Conservation (phyloP, 2,113 vertebrate species). For the Cyprinodon brontotheroides region DNA sequence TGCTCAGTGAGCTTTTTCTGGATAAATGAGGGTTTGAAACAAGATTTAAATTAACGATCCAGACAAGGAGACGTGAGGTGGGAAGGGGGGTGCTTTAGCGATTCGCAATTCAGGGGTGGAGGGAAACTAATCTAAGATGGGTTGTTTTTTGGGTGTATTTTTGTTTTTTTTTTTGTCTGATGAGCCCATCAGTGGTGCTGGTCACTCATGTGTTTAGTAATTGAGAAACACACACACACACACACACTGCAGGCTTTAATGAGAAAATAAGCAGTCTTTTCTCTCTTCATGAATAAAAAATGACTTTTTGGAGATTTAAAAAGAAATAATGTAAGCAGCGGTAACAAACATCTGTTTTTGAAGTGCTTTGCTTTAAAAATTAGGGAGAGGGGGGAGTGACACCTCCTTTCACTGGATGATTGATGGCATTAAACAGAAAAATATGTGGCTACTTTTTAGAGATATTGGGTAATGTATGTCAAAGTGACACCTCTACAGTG, state of each 20-base stretch:
- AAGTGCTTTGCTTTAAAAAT: constrained; percentile 39
- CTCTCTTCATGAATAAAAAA: constrained; percentile 63
- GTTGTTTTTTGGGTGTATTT: not conserved
- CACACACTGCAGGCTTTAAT: constrained; percentile 57
- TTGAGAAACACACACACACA: constrained; percentile 42
- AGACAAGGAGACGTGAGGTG: constrained; percentile 1
- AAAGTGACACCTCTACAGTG: constrained; percentile 20
- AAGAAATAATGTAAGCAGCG: constrained; percentile 38
- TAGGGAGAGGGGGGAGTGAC: constrained; percentile 22
- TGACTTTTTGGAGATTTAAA: constrained; percentile 52
- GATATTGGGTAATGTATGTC: constrained; percentile 27
- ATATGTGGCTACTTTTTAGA: constrained; percentile 17
- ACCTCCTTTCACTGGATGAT: constrained; percentile 37
- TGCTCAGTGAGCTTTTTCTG: constrained; percentile 39
- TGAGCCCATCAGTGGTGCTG: constrained; percentile 56
- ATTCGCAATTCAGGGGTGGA: constrained; percentile 27
- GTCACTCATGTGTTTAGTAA: constrained; percentile 69
- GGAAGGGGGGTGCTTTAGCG: constrained; percentile 11
- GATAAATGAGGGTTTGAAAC: constrained; percentile 55
- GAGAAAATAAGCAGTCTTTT: constrained; percentile 61
- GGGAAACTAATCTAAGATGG: constrained; percentile 32
- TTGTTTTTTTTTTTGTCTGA: constrained; percentile 41
- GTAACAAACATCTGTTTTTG: constrained; percentile 51
- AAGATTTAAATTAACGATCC: constrained; percentile 57
- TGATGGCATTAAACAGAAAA: constrained; percentile 43